Percentiles rank a stretch among this genome's conserved stretches.
phyloP scores from a whole-genome alignment of 2,888 invertebrate species.

The Pseudococcus jackbeardsleyi region DNA sequence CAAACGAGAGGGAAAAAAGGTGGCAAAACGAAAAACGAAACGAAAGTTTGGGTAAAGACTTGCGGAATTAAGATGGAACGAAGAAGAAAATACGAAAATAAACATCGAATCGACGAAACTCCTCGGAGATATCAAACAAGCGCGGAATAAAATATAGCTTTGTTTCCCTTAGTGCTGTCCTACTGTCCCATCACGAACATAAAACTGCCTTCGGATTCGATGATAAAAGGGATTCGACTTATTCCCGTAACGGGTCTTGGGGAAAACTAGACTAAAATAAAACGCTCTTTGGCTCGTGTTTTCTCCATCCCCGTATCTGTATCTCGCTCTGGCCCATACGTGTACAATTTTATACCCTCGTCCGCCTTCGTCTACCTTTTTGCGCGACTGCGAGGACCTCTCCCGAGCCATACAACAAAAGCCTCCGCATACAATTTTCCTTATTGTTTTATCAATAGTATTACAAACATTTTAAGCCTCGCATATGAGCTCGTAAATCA shows the following conservation, averaged over 20 bases:
- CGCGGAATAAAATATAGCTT: constrained; percentile 65
- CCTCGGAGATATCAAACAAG: constrained; percentile 64
- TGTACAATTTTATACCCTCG: neutral
- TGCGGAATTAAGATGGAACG: constrained; percentile 63
- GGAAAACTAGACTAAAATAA: constrained; percentile 62
- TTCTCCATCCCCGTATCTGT: neutral
- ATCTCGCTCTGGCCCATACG: neutral
- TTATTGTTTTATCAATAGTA: constrained; percentile 62
- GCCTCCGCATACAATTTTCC: constrained; percentile 58
- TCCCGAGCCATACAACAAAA: neutral
- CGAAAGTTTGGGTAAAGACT: constrained; percentile 62
- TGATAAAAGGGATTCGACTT: constrained; percentile 64
- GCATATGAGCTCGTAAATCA: constrained; percentile 51
- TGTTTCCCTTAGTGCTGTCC: constrained; percentile 63
- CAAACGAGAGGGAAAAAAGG: constrained; percentile 7
- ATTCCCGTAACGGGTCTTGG: constrained; percentile 58
- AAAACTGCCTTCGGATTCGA: constrained; percentile 64
- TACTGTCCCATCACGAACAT: constrained; percentile 65
- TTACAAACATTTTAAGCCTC: constrained; percentile 49
- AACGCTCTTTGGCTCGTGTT: constrained; percentile 40
- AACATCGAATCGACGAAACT: constrained; percentile 64
- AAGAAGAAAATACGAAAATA: constrained; percentile 64
- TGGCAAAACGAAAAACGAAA: constrained; percentile 41
- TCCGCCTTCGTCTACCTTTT: neutral
- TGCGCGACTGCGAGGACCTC: too few species aligned